A percentile compares a stretch with the other conserved stretches of the same genome.
Evolutionary conservation across 2,113 vertebrate species (phyloP).

Genomic region (Psophia crepitans): DNA sequence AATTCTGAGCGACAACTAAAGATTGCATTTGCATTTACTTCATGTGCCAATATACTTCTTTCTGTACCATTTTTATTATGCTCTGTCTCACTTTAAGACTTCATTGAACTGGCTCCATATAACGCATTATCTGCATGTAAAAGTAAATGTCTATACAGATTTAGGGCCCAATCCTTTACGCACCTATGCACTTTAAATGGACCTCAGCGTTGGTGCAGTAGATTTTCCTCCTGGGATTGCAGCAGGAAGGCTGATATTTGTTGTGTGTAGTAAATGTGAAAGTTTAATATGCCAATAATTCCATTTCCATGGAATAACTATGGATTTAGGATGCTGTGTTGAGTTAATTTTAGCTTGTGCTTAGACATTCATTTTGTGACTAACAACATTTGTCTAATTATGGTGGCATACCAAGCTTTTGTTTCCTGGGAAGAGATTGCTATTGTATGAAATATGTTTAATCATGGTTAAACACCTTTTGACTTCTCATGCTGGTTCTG

Average conservation of each 20-base stretch:
- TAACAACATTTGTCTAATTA: conserved; percentile 21
- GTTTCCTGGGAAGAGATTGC: neutral
- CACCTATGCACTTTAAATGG: neutral
- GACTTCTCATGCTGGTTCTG: neutral
- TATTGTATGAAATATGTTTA: neutral
- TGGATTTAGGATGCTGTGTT: neutral
- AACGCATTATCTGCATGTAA: neutral
- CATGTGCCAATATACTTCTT: neutral
- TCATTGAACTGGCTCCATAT: neutral
- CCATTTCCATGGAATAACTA: conserved; percentile 36
- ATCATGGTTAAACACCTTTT: neutral
- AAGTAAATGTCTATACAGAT: neutral
- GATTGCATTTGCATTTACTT: neutral
- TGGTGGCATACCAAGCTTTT: neutral
- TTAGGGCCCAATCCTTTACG: conserved; percentile 7
- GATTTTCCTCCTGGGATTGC: neutral
- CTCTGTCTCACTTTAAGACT: neutral
- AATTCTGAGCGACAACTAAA: neutral
- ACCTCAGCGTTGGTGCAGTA: neutral
- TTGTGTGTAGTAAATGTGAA: neutral
- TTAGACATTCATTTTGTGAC: neutral
- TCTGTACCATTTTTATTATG: neutral
- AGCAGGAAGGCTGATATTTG: neutral
- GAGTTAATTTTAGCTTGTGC: neutral
- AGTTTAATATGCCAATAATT: conserved; percentile 47